A percentile compares a stretch with the other conserved stretches of the same genome.
Conservation (phyloP, 1,140 invertebrate species). For the Drosophila nigromelanica region DNA sequence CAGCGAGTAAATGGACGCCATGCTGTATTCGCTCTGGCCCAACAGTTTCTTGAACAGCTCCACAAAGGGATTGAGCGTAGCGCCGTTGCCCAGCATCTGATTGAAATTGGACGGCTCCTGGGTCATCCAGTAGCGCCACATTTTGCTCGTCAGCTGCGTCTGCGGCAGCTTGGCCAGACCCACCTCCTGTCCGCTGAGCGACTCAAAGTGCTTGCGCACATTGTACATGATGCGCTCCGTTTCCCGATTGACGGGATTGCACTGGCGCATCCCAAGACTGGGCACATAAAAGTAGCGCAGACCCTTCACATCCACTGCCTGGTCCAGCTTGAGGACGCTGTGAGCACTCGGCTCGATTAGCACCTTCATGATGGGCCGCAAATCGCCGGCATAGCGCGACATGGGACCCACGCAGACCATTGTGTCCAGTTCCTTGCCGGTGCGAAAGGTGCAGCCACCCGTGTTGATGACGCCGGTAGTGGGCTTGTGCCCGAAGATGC, state of each 20-base stretch:
- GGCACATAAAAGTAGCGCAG: constrained; percentile 92
- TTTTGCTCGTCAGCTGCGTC: constrained; percentile 86
- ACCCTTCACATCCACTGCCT: constrained; percentile 87
- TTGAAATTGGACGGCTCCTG: constrained; percentile 88
- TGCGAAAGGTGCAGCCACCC: constrained; percentile 87
- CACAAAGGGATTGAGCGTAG: constrained; percentile 84
- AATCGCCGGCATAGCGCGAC: constrained; percentile 90
- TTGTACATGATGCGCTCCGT: constrained; percentile 87
- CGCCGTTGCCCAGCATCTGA: constrained; percentile 86
- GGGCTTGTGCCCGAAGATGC: constrained; percentile 96
- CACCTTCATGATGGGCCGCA: constrained; percentile 88
- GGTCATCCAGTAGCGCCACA: constrained; percentile 91
- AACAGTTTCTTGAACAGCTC: constrained; percentile 87
- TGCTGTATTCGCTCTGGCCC: constrained; percentile 86
- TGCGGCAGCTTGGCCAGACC: constrained; percentile 85
- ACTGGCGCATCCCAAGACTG: constrained; percentile 87
- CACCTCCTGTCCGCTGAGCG: constrained; percentile 57
- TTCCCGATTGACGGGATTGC: constrained; percentile 89
- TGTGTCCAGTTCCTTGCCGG: constrained; percentile 85
- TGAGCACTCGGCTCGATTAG: constrained; percentile 66
- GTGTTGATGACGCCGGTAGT: constrained; percentile 87
- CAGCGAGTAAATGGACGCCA: constrained; percentile 88
- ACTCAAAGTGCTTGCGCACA: constrained; percentile 77
- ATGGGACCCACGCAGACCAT: constrained; percentile 92
- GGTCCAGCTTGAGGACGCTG: constrained; percentile 79